Base-by-base conservation (phyloP, 2,797 vertebrate species). In the Enteromius radiatus region DNA sequence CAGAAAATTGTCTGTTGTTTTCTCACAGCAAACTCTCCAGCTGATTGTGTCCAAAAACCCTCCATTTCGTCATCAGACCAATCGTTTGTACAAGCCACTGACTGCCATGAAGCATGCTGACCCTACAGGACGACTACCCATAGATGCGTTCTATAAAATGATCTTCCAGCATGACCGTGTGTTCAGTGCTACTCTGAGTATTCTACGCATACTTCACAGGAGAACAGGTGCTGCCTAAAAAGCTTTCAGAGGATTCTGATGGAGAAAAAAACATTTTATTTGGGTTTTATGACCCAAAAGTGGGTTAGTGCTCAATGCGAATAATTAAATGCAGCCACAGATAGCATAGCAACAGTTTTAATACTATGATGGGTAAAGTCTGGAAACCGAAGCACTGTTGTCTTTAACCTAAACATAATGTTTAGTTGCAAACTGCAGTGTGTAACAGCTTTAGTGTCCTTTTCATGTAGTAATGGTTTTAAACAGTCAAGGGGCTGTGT, bases 101-200 rank as follows among this genome's bases (percentile, higher is more conserved):
- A 94, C 92, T 0, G 89, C 92, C 19, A 90, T 94, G 84, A 94
- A 94, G 81, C 90, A 93, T 0, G 93, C 93, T 1, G 93, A 95
- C 82, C 92, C 92, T 0, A 93, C 88, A 0, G 93, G 93, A 1
- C 86, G 87, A 9, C 88, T 93, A 85, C 91, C 93, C 28, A 85
- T 93, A 69, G 91, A 92, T 38, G 77, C 90, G 1, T 94, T 94
- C 81, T 93, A 94, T 52, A 93, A 91, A 80, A 90, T 94, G 88
- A 85, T 90, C 78, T 95, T 94, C 84, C 92, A 92, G 73, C 88
- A 93, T 1, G 78, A 86, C 56, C 45, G 15, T 0, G 1, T 90
- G 54, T 89, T 93, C 70, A 91, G 71, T 0, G 88, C 86, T 31
- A 87, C 88, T 15, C 92, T 94, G 1, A 81, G 86, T 3, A 33